Percentiles rank a stretch among this genome's conserved stretches.
Evolutionary conservation across 2,888 invertebrate species (phyloP).

Genomic region (Microchrysa polita): DNA sequence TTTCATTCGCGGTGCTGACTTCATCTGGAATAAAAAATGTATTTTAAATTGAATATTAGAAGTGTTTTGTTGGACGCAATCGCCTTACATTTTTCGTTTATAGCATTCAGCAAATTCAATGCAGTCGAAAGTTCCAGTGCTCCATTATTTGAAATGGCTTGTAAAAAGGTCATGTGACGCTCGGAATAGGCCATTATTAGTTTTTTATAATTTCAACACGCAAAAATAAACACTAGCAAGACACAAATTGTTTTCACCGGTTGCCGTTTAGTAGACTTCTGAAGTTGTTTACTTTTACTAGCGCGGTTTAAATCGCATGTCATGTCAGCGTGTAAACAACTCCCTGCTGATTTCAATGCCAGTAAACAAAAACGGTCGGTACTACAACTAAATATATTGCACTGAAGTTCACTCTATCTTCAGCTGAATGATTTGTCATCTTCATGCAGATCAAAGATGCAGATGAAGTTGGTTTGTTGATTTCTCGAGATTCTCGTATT

Average conservation of each 20-base stretch:
- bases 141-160: slow-evolving; percentile 53
- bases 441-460: no score
- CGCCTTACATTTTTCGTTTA: slow-evolving; percentile 53
- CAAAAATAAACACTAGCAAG: no score
- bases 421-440: slow-evolving; percentile 1
- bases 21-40: background rate
- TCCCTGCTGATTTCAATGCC: no score
- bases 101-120: slow-evolving; percentile 48
- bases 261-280: no score
- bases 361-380: no score
- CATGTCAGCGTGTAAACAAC: no score
- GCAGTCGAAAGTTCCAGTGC: slow-evolving; percentile 47
- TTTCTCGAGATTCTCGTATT: background rate
- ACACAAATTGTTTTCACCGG: no score
- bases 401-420: background rate
- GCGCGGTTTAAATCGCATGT: no score
- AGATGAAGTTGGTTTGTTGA: background rate
- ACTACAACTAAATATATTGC: no score
- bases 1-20: slow-evolving; percentile 34
- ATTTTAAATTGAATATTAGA: background rate
- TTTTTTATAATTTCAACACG: no score
- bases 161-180: slow-evolving; percentile 53
- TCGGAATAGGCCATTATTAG: slow-evolving; percentile 36
- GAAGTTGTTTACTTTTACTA: no score
- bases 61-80: background rate